Conservation (phyloP, 2,888 invertebrate genomes). For the Drosophila emarginata region DNA sequence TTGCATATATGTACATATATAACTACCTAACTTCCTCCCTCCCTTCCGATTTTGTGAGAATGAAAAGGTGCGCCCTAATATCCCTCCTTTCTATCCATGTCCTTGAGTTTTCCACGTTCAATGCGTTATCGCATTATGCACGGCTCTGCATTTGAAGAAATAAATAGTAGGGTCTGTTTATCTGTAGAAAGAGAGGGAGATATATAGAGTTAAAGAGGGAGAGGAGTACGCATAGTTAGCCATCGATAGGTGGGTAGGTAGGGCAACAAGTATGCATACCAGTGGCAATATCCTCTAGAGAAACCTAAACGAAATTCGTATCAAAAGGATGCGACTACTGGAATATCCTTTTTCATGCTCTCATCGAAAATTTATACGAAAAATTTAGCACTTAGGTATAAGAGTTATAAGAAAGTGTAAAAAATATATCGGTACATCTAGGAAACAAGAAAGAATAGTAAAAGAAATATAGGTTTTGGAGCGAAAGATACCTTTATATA, state of each 20-base stretch:
- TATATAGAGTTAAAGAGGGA: not conserved
- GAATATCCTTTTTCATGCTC: conserved; percentile 23
- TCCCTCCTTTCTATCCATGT: conserved; percentile 7
- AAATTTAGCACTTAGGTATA: too few relatives aligned
- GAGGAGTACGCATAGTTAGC: conserved; percentile 24
- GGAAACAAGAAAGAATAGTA: too few relatives aligned
- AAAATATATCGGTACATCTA: too few relatives aligned
- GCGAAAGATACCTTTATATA: too few relatives aligned
- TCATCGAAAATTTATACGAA: too few relatives aligned
- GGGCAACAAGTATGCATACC: conserved; percentile 49
- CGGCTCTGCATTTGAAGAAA: not conserved
- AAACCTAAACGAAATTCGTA: not conserved
- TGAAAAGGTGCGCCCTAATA: conserved; percentile 57
- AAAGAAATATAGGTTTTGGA: too few relatives aligned
- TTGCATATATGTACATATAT: conserved; percentile 40
- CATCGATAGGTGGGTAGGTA: conserved; percentile 22
- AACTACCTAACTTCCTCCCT: not conserved
- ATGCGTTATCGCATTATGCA: conserved; percentile 30
- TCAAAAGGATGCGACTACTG: too few relatives aligned
- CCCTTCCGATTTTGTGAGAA: not conserved
- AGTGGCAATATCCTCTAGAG: not conserved
- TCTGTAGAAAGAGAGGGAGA: conserved; percentile 3
- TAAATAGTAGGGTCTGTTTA: conserved; percentile 11
- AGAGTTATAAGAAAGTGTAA: too few relatives aligned
- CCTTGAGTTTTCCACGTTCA: conserved; percentile 2